Conservation (phyloP, 2,888 invertebrate species). For the Automeris io region DNA sequence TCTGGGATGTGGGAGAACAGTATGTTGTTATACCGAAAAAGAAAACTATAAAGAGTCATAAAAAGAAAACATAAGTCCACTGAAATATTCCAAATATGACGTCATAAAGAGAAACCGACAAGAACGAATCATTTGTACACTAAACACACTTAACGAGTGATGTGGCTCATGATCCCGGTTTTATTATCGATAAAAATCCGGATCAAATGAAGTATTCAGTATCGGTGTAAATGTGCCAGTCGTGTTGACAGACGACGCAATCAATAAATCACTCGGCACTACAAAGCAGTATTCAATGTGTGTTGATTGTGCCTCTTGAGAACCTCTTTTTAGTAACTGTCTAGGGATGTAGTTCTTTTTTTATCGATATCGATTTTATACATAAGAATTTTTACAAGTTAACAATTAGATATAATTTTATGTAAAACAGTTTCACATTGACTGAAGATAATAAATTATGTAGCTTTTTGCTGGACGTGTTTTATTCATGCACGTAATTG, state of each 20-base stretch:
- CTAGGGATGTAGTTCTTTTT: constrained; percentile 37
- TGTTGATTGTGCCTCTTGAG: constrained; percentile 74
- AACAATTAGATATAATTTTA: too few relatives aligned
- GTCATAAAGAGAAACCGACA: constrained; percentile 33
- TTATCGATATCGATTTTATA: constrained; percentile 26
- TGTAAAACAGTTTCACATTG: too few relatives aligned
- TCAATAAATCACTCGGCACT: constrained; percentile 73
- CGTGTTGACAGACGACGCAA: constrained; percentile 75
- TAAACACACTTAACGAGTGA: constrained; percentile 71
- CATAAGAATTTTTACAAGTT: background rate
- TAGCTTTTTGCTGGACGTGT: too few relatives aligned
- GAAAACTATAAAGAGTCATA: too few relatives aligned
- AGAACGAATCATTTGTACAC: constrained; percentile 59
- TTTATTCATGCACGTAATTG: too few relatives aligned
- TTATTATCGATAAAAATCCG: constrained; percentile 75
- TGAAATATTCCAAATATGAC: constrained; percentile 7
- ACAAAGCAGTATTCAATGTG: constrained; percentile 74
- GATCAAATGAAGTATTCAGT: constrained; percentile 76
- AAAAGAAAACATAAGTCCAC: too few relatives aligned
- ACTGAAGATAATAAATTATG: too few relatives aligned
- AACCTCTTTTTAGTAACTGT: constrained; percentile 60
- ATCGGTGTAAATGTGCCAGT: constrained; percentile 56
- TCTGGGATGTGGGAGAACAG: too few relatives aligned
- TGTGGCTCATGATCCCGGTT: constrained; percentile 63
- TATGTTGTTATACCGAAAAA: too few relatives aligned